Conservation (phyloP, 2,797 vertebrate genomes). For the Sebastes trivittatus region DNA sequence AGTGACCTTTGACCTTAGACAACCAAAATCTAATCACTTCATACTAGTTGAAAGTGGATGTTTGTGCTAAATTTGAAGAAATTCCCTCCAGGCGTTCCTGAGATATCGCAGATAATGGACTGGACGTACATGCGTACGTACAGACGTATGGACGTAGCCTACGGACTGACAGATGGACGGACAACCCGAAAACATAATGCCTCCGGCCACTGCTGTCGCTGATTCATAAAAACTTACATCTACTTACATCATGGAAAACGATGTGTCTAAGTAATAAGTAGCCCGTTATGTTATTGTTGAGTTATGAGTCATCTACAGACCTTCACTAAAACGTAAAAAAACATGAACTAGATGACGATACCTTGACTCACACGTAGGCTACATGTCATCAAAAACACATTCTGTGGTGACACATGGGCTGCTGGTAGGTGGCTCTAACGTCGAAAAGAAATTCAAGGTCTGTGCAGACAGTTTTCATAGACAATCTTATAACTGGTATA, state of each 20-base stretch:
- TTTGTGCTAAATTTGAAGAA: too few species aligned
- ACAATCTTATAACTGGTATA: not conserved
- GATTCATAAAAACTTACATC: not conserved
- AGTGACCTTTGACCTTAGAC: too few species aligned
- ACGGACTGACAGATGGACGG: not conserved
- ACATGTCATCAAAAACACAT: conserved; percentile 5
- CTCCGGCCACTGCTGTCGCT: not conserved
- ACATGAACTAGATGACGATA: not conserved
- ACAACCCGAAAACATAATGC: not conserved
- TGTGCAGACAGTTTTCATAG: not conserved
- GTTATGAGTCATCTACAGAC: conserved; percentile 9
- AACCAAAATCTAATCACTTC: too few species aligned
- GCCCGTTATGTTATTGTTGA: not conserved
- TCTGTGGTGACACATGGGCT: conserved; percentile 5
- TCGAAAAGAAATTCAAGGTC: conserved; percentile 3
- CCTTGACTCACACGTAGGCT: conserved; percentile 16
- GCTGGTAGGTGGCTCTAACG: not conserved
- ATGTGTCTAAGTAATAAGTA: not conserved
- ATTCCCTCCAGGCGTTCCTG: too few species aligned
- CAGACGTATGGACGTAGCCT: too few species aligned
- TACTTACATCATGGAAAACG: not conserved
- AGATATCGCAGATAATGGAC: fast-evolving
- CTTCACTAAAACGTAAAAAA: not conserved
- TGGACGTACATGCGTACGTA: too few species aligned
- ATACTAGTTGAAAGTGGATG: too few species aligned